Conservation (phyloP, 2,888 invertebrate species). For the Drosophila picticornis region DNA sequence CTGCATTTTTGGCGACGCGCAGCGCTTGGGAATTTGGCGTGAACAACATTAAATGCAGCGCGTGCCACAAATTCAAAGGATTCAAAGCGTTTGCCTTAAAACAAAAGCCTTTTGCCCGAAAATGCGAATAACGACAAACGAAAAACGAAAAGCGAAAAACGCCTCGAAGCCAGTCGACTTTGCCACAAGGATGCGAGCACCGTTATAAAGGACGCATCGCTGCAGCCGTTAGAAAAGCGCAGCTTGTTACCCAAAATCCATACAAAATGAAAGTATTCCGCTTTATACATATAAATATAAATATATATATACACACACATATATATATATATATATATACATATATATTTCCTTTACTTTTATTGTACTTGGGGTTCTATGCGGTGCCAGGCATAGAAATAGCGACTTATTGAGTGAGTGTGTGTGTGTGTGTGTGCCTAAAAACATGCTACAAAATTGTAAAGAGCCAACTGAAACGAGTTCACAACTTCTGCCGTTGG, state of each 20-base stretch:
- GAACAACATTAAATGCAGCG: slow-evolving; percentile 72
- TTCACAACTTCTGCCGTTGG: slow-evolving; percentile 32
- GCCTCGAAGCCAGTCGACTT: slow-evolving; percentile 45
- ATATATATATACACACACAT: background rate
- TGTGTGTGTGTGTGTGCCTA: slow-evolving; percentile 30
- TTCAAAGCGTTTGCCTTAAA: slow-evolving; percentile 68
- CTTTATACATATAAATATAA: slow-evolving; percentile 5
- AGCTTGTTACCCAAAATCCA: slow-evolving; percentile 49
- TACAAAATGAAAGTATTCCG: slow-evolving; percentile 69
- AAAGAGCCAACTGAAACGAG: slow-evolving; percentile 54
- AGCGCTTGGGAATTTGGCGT: slow-evolving; percentile 60
- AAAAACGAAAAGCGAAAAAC: slow-evolving; percentile 12
- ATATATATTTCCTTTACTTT: background rate
- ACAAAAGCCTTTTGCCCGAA: slow-evolving; percentile 53
- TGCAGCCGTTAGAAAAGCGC: slow-evolving; percentile 47
- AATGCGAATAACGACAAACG: slow-evolving; percentile 41
- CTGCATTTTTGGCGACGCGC: slow-evolving; percentile 58
- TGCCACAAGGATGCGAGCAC: slow-evolving; percentile 27
- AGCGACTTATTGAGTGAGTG: slow-evolving; percentile 38
- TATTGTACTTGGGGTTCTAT: background rate
- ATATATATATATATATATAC: background rate
- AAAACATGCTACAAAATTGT: slow-evolving; percentile 66
- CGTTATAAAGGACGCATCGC: slow-evolving; percentile 42
- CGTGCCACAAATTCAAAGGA: slow-evolving; percentile 66
- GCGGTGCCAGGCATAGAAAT: slow-evolving; percentile 52